Conservation (phyloP, 2,888 invertebrate species). For the Drosophila conformis region DNA sequence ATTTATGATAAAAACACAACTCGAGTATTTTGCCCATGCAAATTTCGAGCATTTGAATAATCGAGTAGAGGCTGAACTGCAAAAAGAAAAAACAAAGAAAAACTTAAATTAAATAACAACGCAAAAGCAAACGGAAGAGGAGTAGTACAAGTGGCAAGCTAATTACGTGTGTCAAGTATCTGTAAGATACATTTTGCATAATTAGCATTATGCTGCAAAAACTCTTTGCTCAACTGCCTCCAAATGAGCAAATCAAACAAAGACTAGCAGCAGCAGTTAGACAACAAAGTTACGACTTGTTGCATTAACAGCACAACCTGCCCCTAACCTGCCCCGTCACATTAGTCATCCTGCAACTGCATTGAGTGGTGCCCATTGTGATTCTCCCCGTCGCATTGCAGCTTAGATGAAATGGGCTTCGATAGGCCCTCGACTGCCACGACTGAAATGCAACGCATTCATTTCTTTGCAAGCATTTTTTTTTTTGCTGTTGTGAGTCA, state of each 20-base stretch:
- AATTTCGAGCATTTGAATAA: constrained; percentile 27
- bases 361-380: constrained; percentile 46
- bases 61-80: constrained; percentile 8
- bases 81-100: background rate
- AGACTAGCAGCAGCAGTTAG: constrained; percentile 53
- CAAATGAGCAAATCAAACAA: constrained; percentile 58
- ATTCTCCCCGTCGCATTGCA: constrained; percentile 61
- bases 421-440: constrained; percentile 54
- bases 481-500: constrained; percentile 41
- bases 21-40: background rate
- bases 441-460: constrained; percentile 53
- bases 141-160: constrained; percentile 4
- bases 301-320: constrained; percentile 36
- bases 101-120: constrained; percentile 8
- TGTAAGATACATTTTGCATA: constrained; percentile 45
- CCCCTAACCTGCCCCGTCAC: background rate
- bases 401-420: constrained; percentile 66
- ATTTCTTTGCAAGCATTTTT: constrained; percentile 33
- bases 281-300: constrained; percentile 51
- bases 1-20: constrained; percentile 12
- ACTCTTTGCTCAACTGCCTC: constrained; percentile 34
- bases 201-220: constrained; percentile 46
- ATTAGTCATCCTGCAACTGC: constrained; percentile 47
- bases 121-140: background rate
- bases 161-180: constrained; percentile 59